These are phyloP conservation scores for Microplitis mediator DNA, from an alignment of 1,140 invertebrate genomes.

Conservation along the genomic window DNA sequence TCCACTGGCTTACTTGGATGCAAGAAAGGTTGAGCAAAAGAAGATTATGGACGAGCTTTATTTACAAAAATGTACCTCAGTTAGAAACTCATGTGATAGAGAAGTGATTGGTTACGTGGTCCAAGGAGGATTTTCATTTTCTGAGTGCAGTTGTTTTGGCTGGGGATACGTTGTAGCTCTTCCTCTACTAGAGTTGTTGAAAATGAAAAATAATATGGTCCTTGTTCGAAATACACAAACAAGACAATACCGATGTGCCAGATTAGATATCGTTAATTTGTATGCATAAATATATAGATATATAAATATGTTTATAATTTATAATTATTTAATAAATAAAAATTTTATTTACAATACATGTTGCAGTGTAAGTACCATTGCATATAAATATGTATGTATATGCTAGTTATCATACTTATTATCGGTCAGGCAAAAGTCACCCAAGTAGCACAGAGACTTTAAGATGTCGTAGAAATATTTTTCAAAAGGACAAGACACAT, in stretches of 20 bases:
- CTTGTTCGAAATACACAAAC: constrained; percentile 61
- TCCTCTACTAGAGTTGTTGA: constrained; percentile 63
- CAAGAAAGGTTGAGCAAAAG: constrained; percentile 62
- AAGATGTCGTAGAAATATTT: too few species aligned
- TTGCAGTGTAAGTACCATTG: too few species aligned
- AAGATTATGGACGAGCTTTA: constrained; percentile 71
- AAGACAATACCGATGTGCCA: constrained; percentile 59
- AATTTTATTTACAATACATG: background rate
- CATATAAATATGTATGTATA: too few species aligned
- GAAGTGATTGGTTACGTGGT: constrained; percentile 77
- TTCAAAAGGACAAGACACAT: too few species aligned
- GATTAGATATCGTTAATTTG: constrained; percentile 51
- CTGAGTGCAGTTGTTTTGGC: constrained; percentile 68
- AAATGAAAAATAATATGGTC: constrained; percentile 46
- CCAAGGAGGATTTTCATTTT: constrained; percentile 73
- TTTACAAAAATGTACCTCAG: constrained; percentile 66
- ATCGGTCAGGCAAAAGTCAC: too few species aligned
- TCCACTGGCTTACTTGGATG: background rate
- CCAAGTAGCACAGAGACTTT: too few species aligned
- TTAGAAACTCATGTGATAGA: constrained; percentile 69
- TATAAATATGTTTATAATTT: background rate
- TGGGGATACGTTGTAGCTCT: constrained; percentile 71
- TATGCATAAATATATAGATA: constrained; percentile 17
- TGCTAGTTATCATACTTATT: too few species aligned
- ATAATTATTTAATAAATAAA: constrained; percentile 11